phyloP scores from a whole-genome alignment of 2,888 invertebrate genomes.

The Eupithecia subumbrata region DNA sequence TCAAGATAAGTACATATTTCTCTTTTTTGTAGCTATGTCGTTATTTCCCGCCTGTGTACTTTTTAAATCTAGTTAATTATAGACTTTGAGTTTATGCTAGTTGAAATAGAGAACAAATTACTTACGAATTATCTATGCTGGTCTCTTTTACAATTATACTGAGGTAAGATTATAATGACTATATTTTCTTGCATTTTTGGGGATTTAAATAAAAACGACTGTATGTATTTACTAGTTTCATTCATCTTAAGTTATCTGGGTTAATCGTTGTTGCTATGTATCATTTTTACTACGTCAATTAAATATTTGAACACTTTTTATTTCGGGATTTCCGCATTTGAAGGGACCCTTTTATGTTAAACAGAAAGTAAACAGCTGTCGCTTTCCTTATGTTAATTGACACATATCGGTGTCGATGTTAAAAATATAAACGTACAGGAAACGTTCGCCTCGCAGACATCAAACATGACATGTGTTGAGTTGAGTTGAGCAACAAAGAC shows the following conservation, averaged over 20 bases:
- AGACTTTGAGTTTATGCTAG: not conserved
- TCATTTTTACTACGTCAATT: not conserved
- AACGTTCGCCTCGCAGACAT: not conserved
- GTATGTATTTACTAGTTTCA: not conserved
- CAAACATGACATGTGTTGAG: not conserved
- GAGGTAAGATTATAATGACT: slow-evolving; percentile 31
- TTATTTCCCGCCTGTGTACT: not conserved
- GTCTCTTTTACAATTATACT: slow-evolving; percentile 28
- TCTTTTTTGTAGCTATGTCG: not conserved
- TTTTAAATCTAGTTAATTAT: not conserved
- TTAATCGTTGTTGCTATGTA: not conserved
- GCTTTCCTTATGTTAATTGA: slow-evolving; percentile 34
- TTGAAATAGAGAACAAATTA: slow-evolving; percentile 1
- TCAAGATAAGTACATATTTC: not conserved
- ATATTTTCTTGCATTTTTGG: slow-evolving; percentile 43
- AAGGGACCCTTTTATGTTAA: not conserved
- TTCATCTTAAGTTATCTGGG: not conserved
- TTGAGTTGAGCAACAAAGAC: not conserved
- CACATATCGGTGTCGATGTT: slow-evolving; percentile 15
- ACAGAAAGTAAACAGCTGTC: slow-evolving; percentile 35
- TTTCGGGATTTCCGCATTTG: slow-evolving; percentile 23
- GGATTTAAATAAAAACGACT: slow-evolving; percentile 40
- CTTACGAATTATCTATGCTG: slow-evolving; percentile 21
- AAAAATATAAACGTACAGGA: slow-evolving; percentile 8
- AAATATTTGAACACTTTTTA: slow-evolving; percentile 4